Evolutionary conservation across 2,797 vertebrate species (phyloP), one percentile per base, ranked within the genome.

Genomic region (Clarias platycephalus): DNA sequence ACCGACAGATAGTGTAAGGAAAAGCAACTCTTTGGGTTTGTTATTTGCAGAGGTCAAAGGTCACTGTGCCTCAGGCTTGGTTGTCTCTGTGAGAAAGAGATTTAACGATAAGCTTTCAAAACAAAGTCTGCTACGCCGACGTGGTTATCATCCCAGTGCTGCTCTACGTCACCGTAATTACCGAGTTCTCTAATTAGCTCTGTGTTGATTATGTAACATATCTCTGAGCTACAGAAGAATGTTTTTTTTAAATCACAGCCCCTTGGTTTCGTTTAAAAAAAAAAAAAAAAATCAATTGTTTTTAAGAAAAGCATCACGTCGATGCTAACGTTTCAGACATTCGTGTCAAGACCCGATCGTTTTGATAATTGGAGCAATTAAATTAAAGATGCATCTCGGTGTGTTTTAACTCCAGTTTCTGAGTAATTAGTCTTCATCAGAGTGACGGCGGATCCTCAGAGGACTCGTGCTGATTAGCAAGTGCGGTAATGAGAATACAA

Each of bases 351-450:
- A 87, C 60, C 12, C 60, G 79, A 83, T 86, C 83, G 64, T 79
- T 85, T 72, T 85, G 85, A 40, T 78, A 80, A 86, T 86, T 80
- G 67, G 28, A 34, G 31, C 75, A 80, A 88, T 87, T 80, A 58
- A 87, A 83, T 89, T 86, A 89, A 82, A 79, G 84, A 84, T 71
- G 82, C 83, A 79, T 86, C 83, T 86, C 80, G 13, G 68, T 82
- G 77, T 81, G 83, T 63, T 79, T 78, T 83, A 77, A 81, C 82
- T 84, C 67, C 60, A 84, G 78, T 84, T 87, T 82, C 64, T 63
- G 81, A 81, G 81, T 82, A 85, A 87, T 88, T 87, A 85, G 77
- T 87, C 86, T 87, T 88, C 84, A 85, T 89, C 76, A 87, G 58
- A 72, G 68, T 53, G 84, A 78, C 86, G 68, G 83, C 22, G 66